phyloP scores from a whole-genome alignment of 2,797 vertebrate genomes.

The Catamblyrhynchus diadema region DNA sequence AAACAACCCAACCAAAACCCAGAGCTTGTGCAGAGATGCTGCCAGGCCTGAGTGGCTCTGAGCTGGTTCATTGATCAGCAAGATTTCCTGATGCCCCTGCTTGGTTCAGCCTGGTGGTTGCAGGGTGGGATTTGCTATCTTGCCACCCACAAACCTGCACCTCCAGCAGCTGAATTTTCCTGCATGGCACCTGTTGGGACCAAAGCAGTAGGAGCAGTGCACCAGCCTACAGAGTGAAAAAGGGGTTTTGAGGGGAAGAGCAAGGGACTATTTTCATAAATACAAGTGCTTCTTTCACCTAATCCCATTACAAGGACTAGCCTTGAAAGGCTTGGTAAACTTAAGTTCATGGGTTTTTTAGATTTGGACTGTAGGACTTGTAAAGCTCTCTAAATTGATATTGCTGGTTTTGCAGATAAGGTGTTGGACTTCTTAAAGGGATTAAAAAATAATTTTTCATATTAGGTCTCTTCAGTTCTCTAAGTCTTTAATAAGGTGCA shows the following conservation, averaged over 20 bases:
- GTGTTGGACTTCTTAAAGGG: background rate
- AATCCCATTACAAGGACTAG: background rate
- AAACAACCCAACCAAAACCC: fast-evolving
- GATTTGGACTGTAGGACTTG: background rate
- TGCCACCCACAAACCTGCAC: fast-evolving
- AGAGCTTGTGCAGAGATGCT: background rate
- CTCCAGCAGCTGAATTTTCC: background rate
- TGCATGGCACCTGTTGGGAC: background rate
- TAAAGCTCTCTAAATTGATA: background rate
- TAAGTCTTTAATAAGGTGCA: constrained; percentile 23
- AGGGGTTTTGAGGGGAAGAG: background rate
- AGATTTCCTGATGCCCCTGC: background rate
- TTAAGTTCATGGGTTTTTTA: fast-evolving
- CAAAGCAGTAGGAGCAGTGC: background rate
- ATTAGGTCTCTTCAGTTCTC: background rate
- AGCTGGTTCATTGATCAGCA: background rate
- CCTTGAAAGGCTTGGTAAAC: background rate
- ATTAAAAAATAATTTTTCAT: background rate
- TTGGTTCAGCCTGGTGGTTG: background rate
- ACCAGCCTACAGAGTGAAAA: background rate
- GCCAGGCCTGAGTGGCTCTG: fast-evolving
- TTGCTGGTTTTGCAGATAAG: background rate
- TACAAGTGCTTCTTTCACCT: background rate
- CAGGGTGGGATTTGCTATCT: background rate
- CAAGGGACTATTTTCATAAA: background rate